phyloP scores from a whole-genome alignment of 2,888 invertebrate species.

The Lepidonotus clava region DNA sequence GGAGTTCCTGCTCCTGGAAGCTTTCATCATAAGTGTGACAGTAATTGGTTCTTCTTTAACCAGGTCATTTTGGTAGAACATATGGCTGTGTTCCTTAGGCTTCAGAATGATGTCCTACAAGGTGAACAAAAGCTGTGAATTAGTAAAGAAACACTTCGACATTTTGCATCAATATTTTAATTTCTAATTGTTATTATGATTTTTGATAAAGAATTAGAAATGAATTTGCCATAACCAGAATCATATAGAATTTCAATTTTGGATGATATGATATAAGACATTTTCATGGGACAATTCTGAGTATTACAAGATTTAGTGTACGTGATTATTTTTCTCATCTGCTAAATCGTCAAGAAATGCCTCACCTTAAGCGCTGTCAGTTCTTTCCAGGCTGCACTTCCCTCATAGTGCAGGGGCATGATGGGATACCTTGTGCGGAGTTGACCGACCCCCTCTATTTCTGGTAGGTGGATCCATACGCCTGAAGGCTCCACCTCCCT shows the following conservation, averaged over 20 bases:
- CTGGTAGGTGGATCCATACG: not conserved
- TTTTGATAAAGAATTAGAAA: not conserved
- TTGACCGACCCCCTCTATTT: not conserved
- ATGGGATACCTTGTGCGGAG: not conserved
- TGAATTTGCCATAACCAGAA: not conserved
- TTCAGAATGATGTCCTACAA: not conserved
- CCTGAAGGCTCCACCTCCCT: not conserved
- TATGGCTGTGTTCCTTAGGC: not conserved
- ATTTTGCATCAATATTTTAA: no score
- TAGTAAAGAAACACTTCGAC: no score
- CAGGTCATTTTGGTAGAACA: not conserved
- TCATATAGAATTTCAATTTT: not conserved
- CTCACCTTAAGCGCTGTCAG: not conserved
- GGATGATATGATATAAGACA: not conserved
- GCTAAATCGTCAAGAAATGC: no score
- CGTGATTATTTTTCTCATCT: no score
- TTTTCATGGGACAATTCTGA: no score
- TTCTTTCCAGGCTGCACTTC: not conserved
- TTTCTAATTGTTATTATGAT: no score
- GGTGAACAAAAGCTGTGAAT: no score
- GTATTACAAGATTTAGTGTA: no score
- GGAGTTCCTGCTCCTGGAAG: not conserved
- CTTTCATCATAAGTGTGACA: not conserved
- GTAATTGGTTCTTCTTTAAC: not conserved
- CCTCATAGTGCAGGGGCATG: not conserved